These are phyloP conservation scores for Poecilia latipinna DNA, from an alignment of 2,113 vertebrate species.

Conservation along the genomic window DNA sequence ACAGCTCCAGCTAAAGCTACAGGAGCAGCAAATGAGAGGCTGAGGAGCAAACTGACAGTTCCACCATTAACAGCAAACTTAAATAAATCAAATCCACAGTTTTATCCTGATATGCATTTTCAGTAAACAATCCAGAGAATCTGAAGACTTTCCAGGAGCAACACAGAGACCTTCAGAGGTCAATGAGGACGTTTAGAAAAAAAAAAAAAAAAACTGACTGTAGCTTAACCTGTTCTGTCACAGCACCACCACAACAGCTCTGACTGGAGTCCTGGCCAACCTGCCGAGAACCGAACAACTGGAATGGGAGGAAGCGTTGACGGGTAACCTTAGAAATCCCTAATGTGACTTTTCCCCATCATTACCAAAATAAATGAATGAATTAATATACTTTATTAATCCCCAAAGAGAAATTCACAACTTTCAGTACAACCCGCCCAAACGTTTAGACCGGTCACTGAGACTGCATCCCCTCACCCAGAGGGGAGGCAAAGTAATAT, in stretches of 20 bases:
- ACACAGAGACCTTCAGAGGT: background rate
- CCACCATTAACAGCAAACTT: background rate
- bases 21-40: background rate
- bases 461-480: too few relatives aligned
- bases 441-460: too few relatives aligned
- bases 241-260: background rate
- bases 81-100: background rate
- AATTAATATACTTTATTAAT: too few relatives aligned
- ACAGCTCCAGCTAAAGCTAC: background rate
- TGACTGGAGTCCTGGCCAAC: constrained; percentile 11
- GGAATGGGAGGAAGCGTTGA: constrained; percentile 4
- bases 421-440: too few relatives aligned
- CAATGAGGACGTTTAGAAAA: background rate
- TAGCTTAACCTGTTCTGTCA: constrained; percentile 1
- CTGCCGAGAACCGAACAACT: constrained; percentile 3
- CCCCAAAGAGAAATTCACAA: too few relatives aligned
- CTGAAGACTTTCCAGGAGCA: too few relatives aligned
- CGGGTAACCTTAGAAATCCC: background rate
- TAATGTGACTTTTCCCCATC: background rate
- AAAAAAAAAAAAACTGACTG: too few relatives aligned
- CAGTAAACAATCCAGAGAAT: background rate
- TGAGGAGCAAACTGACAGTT: background rate
- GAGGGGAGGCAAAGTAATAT: too few relatives aligned
- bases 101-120: background rate
- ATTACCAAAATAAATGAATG: background rate